Evolutionary conservation across 92 coral and sea anemone species (phyloP).

Genomic region (Micromussa lordhowensis): DNA sequence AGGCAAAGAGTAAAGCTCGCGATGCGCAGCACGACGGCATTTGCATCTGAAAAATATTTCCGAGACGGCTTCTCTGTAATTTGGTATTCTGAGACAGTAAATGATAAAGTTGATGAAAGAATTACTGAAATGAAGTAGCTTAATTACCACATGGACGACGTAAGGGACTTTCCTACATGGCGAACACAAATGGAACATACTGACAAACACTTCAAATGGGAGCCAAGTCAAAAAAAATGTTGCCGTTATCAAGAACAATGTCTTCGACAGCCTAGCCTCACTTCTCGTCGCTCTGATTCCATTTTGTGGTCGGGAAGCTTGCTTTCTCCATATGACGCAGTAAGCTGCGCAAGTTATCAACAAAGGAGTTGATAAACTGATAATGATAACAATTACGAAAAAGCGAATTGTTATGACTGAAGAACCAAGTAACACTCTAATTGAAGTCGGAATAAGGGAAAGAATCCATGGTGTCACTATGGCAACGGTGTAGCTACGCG

Average conservation of each 20-base stretch:
- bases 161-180: not conserved
- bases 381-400: not conserved
- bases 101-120: constrained; percentile 25
- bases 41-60: not conserved
- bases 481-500: constrained; percentile 15
- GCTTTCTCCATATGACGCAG: constrained; percentile 23
- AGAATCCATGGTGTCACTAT: constrained; percentile 59
- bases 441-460: not conserved
- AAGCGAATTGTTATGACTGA: not conserved
- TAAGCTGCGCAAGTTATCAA: not conserved
- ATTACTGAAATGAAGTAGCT: constrained; percentile 31
- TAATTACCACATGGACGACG: not conserved
- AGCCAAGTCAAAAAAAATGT: constrained; percentile 20
- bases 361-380: constrained; percentile 3
- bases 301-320: not conserved
- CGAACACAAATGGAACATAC: not conserved
- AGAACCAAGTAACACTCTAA: not conserved
- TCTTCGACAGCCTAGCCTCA: not conserved
- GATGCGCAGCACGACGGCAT: too few relatives aligned
- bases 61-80: not conserved
- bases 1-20: not conserved
- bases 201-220: not conserved
- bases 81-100: constrained; percentile 18
- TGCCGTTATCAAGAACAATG: constrained; percentile 26
- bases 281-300: not conserved